A percentile compares a stretch with the other conserved stretches of the same genome.
These are phyloP conservation scores for Delichon dasypus DNA, from an alignment of 2,797 vertebrate species.

Conservation along the genomic window DNA sequence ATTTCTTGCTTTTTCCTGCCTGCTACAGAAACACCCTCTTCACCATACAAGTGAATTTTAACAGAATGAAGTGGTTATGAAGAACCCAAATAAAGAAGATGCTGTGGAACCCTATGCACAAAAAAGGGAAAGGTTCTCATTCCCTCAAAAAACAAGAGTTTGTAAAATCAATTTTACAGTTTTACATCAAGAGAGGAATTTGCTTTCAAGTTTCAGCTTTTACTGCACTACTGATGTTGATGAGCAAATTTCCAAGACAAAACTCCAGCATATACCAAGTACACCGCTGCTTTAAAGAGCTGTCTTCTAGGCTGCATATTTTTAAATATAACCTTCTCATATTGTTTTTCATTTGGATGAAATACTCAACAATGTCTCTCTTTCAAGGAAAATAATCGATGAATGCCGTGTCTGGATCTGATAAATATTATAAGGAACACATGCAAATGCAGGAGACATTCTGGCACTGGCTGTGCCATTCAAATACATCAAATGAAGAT, in stretches of 20 bases:
- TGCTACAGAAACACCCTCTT: neutral
- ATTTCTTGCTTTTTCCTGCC: neutral
- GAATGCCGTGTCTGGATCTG: neutral
- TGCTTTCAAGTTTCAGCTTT: neutral
- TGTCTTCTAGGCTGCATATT: neutral
- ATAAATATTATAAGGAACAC: neutral
- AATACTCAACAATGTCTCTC: neutral
- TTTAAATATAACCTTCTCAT: neutral
- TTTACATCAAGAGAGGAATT: neutral
- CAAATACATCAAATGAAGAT: conserved; percentile 23
- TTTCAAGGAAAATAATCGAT: neutral
- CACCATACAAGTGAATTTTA: neutral
- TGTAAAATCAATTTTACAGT: neutral
- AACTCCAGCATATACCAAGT: neutral
- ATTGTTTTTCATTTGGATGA: neutral
- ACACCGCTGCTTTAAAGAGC: neutral
- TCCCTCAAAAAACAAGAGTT: neutral
- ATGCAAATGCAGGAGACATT: conserved; percentile 8
- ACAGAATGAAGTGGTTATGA: neutral
- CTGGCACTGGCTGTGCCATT: neutral
- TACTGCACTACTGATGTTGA: neutral
- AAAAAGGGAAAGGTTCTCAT: neutral
- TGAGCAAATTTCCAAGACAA: neutral
- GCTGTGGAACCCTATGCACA: neutral
- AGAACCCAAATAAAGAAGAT: neutral